These are phyloP conservation scores for Zaprionus taronus DNA, from an alignment of 1,140 invertebrate species.

Conservation along the genomic window DNA sequence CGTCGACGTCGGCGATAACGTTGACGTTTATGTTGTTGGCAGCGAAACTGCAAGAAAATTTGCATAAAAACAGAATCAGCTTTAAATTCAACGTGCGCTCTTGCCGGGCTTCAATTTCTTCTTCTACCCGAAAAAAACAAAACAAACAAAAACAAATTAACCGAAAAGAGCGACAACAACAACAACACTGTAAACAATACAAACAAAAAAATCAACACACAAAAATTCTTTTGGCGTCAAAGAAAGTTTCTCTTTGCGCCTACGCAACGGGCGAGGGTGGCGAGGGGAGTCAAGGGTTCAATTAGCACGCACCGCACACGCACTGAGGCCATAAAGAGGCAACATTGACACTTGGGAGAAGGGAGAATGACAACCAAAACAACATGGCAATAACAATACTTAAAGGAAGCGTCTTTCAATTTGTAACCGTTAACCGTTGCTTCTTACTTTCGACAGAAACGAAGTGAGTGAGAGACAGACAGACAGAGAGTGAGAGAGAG, in stretches of 20 bases:
- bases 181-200: constrained; percentile 4
- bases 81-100: constrained; percentile 51
- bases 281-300: constrained; percentile 5
- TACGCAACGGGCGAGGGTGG: constrained; percentile 12
- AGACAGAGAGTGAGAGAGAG: constrained; percentile 25
- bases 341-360: constrained; percentile 13
- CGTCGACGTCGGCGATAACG: constrained; percentile 15
- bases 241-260: constrained; percentile 46
- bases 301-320: constrained; percentile 55
- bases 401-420: constrained; percentile 47
- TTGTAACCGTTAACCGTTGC: constrained; percentile 22
- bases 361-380: not conserved
- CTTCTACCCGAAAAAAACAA: constrained; percentile 24
- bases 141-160: constrained; percentile 7
- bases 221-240: constrained; percentile 7
- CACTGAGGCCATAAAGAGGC: constrained; percentile 42
- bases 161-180: not conserved
- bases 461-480: constrained; percentile 19
- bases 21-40: constrained; percentile 6
- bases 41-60: constrained; percentile 57
- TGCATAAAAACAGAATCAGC: constrained; percentile 72
- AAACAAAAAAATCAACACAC: constrained; percentile 8
- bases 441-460: constrained; percentile 38
- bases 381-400: constrained; percentile 5
- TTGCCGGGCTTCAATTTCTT: constrained; percentile 69